Evolutionary conservation across 2,113 vertebrate genomes (phyloP).

Genomic region (Colistium nudipinnis): DNA sequence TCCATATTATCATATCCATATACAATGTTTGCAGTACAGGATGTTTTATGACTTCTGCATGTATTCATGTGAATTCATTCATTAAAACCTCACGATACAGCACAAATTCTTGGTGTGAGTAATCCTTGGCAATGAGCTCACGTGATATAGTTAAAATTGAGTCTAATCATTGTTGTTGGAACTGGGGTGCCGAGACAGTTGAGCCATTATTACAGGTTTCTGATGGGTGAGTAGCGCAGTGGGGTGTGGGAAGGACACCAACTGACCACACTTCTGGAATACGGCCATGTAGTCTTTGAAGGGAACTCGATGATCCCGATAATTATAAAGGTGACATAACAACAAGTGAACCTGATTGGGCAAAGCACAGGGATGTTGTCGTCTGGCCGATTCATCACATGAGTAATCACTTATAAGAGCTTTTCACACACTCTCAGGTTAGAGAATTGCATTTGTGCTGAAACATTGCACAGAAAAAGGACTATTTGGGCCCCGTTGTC

Average conservation of each 20-base stretch:
- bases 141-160: background rate
- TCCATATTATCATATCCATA: background rate
- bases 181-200: constrained; percentile 1
- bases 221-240: constrained; percentile 38
- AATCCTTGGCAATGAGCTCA: background rate
- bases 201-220: constrained; percentile 3
- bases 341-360: constrained; percentile 64
- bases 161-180: background rate
- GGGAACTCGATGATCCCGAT: constrained; percentile 75
- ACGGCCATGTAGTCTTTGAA: constrained; percentile 57
- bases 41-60: constrained; percentile 9
- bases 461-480: constrained; percentile 6
- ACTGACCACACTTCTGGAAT: constrained; percentile 56
- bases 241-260: constrained; percentile 40
- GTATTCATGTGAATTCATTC: background rate
- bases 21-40: constrained; percentile 7
- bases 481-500: background rate
- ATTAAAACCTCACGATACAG: background rate
- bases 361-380: constrained; percentile 46
- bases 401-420: constrained; percentile 34
- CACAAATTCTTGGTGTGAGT: background rate
- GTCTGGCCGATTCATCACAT: constrained; percentile 49
- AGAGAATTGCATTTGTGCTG: constrained; percentile 31
- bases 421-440: constrained; percentile 9
- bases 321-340: constrained; percentile 74